Percentiles rank a stretch among this genome's conserved stretches.
phyloP scores from a whole-genome alignment of 2,113 vertebrate genomes.

The Azemiops feae region DNA sequence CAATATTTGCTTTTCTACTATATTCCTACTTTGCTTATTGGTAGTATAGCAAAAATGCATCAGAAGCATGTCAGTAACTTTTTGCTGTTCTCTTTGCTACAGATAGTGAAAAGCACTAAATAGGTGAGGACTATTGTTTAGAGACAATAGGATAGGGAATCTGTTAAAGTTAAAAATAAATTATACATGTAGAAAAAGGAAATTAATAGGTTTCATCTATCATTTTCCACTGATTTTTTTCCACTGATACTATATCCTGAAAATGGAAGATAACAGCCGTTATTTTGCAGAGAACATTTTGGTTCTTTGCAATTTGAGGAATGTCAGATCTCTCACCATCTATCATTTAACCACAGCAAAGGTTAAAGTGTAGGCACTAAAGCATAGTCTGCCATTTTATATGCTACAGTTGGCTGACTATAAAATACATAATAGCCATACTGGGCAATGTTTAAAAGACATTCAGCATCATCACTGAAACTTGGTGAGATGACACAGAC shows the following conservation, averaged over 20 bases:
- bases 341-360: neutral
- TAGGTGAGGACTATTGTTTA: neutral
- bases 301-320: neutral
- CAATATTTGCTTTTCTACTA: constrained; percentile 33
- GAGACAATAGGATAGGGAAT: neutral
- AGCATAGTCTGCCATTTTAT: neutral
- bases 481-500: neutral
- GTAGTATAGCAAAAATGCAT: constrained; percentile 15
- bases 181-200: neutral
- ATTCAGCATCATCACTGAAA: neutral
- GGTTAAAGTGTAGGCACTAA: neutral
- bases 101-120: constrained; percentile 19
- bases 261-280: neutral
- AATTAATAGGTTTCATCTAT: neutral
- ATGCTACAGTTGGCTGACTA: neutral
- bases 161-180: neutral
- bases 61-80: constrained; percentile 11
- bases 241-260: neutral
- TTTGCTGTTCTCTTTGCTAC: neutral
- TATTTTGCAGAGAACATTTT: neutral
- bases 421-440: neutral
- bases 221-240: neutral
- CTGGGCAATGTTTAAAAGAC: neutral
- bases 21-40: constrained; percentile 14
- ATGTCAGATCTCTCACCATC: neutral